Percentiles rank a stretch among this genome's conserved stretches.
Evolutionary conservation across 2,888 invertebrate species (phyloP).

Genomic region (Lithophane socia): DNA sequence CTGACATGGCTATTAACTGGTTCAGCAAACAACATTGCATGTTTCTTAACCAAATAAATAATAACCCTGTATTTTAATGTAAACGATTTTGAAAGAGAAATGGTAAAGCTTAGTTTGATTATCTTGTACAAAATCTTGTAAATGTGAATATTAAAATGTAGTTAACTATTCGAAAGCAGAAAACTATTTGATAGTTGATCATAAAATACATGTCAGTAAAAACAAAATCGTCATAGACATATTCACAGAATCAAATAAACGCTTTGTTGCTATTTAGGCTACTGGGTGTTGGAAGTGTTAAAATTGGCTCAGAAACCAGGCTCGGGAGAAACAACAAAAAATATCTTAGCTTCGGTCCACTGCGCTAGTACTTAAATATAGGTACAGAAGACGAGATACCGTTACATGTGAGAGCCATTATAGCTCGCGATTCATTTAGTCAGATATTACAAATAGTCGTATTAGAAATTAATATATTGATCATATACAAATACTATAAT

Average conservation of each 20-base stretch:
- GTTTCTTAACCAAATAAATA: conserved; percentile 8
- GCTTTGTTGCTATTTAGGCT: conserved; percentile 56
- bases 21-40: conserved; percentile 12
- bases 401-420: conserved; percentile 74
- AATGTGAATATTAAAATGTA: not conserved
- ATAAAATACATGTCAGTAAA: not conserved
- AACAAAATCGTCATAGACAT: conserved; percentile 1
- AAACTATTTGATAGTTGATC: not conserved
- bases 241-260: conserved; percentile 21
- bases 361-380: conserved; percentile 79
- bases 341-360: conserved; percentile 65
- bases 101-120: not conserved
- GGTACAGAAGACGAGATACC: conserved; percentile 76
- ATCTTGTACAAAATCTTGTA: not conserved
- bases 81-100: not conserved
- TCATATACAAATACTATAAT: not conserved
- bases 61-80: not conserved
- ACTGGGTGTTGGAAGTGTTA: conserved; percentile 58
- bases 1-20: not conserved
- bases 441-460: not conserved
- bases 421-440: conserved; percentile 62
- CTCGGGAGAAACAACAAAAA: conserved; percentile 68
- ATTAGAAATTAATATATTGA: not conserved
- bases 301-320: conserved; percentile 57
- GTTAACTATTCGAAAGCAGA: not conserved